A percentile compares a stretch with the other conserved stretches of the same genome.
phyloP scores from a whole-genome alignment of 2,888 invertebrate genomes.

The Campaea margaritaria region DNA sequence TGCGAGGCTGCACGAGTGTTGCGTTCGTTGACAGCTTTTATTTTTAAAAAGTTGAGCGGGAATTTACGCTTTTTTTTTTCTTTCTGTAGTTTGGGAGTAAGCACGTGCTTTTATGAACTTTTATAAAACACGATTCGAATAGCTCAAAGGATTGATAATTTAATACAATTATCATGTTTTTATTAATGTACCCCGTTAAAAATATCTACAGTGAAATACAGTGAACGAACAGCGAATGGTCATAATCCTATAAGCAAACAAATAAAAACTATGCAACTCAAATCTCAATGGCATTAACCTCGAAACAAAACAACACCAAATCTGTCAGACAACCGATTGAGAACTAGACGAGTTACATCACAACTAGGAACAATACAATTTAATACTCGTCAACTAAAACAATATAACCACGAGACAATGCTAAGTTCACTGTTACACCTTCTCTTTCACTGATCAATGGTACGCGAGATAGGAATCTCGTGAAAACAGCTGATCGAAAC shows the following conservation, averaged over 20 bases:
- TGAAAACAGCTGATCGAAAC: slow-evolving; percentile 80
- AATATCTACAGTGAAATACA: too few species aligned
- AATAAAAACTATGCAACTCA: slow-evolving; percentile 9
- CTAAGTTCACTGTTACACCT: slow-evolving; percentile 71
- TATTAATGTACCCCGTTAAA: too few species aligned
- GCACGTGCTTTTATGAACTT: neutral
- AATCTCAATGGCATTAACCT: slow-evolving; percentile 28
- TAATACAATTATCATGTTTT: too few species aligned
- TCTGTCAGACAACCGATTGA: slow-evolving; percentile 47
- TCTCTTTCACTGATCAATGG: slow-evolving; percentile 74
- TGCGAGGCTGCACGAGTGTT: slow-evolving; percentile 42
- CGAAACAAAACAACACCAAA: slow-evolving; percentile 43
- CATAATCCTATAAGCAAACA: neutral
- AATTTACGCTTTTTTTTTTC: slow-evolving; percentile 11
- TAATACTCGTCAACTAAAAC: slow-evolving; percentile 59
- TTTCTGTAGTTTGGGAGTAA: neutral
- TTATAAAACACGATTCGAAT: neutral
- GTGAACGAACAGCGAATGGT: too few species aligned
- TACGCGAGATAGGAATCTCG: slow-evolving; percentile 68
- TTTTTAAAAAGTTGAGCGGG: slow-evolving; percentile 23
- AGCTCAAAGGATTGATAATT: too few species aligned
- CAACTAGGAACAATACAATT: slow-evolving; percentile 65
- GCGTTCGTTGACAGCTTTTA: slow-evolving; percentile 48
- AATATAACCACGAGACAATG: slow-evolving; percentile 54
- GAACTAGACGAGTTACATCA: slow-evolving; percentile 59